phyloP scores from a whole-genome alignment of 2,888 invertebrate genomes.

The Bhutanitis thaidina region DNA sequence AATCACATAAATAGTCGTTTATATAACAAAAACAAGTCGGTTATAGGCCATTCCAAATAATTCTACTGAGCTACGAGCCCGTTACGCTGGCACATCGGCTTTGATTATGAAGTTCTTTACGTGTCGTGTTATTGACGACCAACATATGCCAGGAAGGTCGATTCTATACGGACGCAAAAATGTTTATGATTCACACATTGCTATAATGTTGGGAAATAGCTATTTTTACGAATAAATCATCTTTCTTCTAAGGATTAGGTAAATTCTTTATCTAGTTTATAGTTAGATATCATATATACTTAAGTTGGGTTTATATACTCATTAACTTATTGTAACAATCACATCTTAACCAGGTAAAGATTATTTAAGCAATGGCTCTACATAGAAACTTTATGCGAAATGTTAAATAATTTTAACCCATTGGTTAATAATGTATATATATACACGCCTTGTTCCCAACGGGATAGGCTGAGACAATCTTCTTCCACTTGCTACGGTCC shows the following conservation, averaged over 20 bases:
- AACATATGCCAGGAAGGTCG: slow-evolving; percentile 50
- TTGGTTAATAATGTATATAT: no score
- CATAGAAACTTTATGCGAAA: no score
- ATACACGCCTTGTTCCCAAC: no score
- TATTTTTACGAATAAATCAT: slow-evolving; percentile 26
- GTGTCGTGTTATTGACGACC: slow-evolving; percentile 51
- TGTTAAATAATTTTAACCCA: no score
- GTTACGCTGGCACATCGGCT: slow-evolving; percentile 51
- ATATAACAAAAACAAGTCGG: slow-evolving; percentile 71
- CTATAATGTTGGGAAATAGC: slow-evolving; percentile 28
- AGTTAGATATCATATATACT: no score
- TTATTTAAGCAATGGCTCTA: no score
- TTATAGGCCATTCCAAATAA: slow-evolving; percentile 70
- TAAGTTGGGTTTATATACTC: no score
- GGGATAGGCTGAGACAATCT: no score
- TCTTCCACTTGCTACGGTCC: no score
- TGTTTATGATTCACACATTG: slow-evolving; percentile 44
- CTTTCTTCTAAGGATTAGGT: neutral
- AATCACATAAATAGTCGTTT: slow-evolving; percentile 69
- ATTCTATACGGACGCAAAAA: slow-evolving; percentile 37
- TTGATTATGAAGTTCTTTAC: slow-evolving; percentile 58
- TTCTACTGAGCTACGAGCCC: slow-evolving; percentile 63
- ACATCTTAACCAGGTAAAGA: no score
- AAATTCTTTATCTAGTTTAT: neutral
- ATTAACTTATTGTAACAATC: no score